Evolutionary conservation across 2,797 vertebrate genomes (phyloP), one percentile per base, ranked within the genome.

Genomic region (Crypturellus tataupa): DNA sequence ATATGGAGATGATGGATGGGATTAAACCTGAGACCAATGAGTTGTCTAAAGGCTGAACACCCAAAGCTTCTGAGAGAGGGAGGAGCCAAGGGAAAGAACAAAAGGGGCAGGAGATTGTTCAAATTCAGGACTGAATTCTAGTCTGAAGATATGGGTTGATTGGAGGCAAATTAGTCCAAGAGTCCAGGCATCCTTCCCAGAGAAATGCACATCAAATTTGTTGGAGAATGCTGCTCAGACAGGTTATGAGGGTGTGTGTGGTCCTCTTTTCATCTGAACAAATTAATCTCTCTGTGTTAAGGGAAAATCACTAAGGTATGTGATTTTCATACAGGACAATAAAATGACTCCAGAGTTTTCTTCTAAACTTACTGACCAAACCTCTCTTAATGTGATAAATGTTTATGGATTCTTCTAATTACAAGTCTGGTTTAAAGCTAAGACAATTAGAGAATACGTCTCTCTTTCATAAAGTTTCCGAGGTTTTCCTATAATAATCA

Each of bases 321-420:
- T 95, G 91, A 96, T 97, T 96, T 97, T 85, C 91, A 78, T 78
- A 89, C 60, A 94, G 91, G 67, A 97, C 94, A 89, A 97, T 96
- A 92, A 95, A 97, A 85, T 70, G 31, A 96, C 87, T 97, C 67
- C 73, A 65, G 73, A 93, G 59, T 97, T 97, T 96, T 91, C 91
- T 86, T 97, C 91, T 96, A 96, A 97, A 97, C 91, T 95, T 95
- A 92, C 92, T 94, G 85, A 97, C 84, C 15, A 29, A 96, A 60
- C 62, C 67, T 95, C 92, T 96, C 85, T 94, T 96, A 94, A 96
- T 95, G 92, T 98, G 97, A 98, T 96, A 98, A 98, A 98, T 97
- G 96, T 97, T 97, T 97, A 98, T 97, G 93, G 96, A 97, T 97
- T 97, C 97, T 96, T 97, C 97, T 98, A 98, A 98, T 98, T 98